Evolutionary conservation across 2,888 invertebrate species (phyloP).

Genomic region (Drosophila cognata): DNA sequence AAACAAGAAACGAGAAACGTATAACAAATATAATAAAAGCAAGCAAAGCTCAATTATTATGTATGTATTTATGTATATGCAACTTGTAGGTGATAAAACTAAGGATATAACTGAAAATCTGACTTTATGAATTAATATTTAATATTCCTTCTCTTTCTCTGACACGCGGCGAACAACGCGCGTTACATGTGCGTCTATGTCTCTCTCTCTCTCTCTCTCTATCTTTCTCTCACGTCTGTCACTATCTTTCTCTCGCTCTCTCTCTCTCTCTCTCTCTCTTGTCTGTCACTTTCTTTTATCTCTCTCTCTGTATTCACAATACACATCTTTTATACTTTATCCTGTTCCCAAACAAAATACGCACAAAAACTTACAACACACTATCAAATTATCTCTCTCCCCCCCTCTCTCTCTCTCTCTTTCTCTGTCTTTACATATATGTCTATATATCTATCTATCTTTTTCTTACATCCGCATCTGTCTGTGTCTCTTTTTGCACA

Average conservation of each 20-base stretch:
- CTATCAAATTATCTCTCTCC: conserved; percentile 26
- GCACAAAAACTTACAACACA: conserved; percentile 19
- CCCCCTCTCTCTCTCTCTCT: conserved; percentile 20
- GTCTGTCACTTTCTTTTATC: conserved; percentile 9
- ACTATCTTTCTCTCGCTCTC: conserved; percentile 16
- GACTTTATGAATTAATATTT: conserved; percentile 63
- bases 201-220: conserved; percentile 18
- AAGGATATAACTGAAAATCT: conserved; percentile 51
- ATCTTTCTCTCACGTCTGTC: conserved; percentile 2
- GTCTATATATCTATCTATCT: conserved; percentile 41
- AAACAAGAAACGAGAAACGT: conserved; percentile 31
- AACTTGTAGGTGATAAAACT: conserved; percentile 51
- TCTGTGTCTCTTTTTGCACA: conserved; percentile 55
- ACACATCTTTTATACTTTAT: conserved; percentile 11
- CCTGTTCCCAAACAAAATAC: conserved; percentile 19
- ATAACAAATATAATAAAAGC: conserved; percentile 24
- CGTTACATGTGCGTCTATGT: conserved; percentile 58
- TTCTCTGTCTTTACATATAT: conserved; percentile 40
- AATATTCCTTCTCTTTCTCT: conserved; percentile 70
- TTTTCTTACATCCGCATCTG: conserved; percentile 42
- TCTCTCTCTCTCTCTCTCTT: conserved; percentile 6
- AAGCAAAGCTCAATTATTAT: conserved; percentile 56
- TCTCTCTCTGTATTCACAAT: neutral
- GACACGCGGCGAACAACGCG: conserved; percentile 62
- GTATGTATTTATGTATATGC: conserved; percentile 63